phyloP scores from a whole-genome alignment of 2,888 invertebrate genomes.

The Selenia dentaria region DNA sequence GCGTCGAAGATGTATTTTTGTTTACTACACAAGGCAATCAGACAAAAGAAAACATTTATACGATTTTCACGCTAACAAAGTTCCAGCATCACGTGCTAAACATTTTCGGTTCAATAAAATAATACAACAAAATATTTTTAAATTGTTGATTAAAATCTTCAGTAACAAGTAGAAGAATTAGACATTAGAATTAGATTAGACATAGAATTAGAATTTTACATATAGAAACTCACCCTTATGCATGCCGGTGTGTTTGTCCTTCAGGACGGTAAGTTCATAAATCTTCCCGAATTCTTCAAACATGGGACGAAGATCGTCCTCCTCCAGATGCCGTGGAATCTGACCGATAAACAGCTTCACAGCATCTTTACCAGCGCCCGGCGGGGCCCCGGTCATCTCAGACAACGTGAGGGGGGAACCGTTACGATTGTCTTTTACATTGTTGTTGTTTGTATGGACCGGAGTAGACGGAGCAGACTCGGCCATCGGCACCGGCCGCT shows the following conservation, averaged over 20 bases:
- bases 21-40: no score
- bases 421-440: constrained; percentile 42
- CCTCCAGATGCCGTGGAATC: constrained; percentile 95
- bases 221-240: constrained; percentile 91
- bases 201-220: neutral
- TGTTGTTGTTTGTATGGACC: constrained; percentile 51
- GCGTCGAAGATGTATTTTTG: no score
- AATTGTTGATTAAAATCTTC: no score
- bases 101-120: no score
- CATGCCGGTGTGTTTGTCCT: constrained; percentile 97
- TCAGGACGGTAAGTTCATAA: constrained; percentile 96
- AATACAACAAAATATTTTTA: no score
- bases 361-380: constrained; percentile 81
- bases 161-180: no score
- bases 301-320: constrained; percentile 94
- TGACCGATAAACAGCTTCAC: constrained; percentile 97
- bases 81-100: no score
- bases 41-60: no score
- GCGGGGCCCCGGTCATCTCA: constrained; percentile 73
- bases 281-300: constrained; percentile 97
- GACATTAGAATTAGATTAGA: no score
- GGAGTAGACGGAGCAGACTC: constrained; percentile 74
- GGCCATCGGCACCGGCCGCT: constrained; percentile 47
- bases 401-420: constrained; percentile 69
- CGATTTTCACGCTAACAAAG: no score